Conservation (phyloP, 2,888 invertebrate genomes). For the Tryphoninae sp. region DNA sequence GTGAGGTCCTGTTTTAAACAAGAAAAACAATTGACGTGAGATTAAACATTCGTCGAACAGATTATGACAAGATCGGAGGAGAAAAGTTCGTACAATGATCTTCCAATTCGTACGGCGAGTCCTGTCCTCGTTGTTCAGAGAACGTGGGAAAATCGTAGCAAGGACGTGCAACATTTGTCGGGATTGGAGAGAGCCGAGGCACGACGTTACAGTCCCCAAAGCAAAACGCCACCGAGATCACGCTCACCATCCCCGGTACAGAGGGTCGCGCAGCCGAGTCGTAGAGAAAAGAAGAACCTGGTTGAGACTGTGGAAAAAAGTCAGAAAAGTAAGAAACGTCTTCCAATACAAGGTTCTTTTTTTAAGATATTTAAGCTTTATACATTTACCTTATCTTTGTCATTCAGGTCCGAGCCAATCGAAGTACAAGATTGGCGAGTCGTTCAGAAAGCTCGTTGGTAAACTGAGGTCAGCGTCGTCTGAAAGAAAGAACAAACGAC, state of each 20-base stretch:
- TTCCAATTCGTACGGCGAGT: conserved; percentile 68
- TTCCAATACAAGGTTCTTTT: not conserved
- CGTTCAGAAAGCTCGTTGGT: conserved; percentile 90
- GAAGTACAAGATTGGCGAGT: conserved; percentile 87
- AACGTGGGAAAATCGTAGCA: conserved; percentile 77
- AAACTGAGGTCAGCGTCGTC: conserved; percentile 90
- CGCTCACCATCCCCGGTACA: conserved; percentile 72
- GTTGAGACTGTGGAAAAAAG: conserved; percentile 60
- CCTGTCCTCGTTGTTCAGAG: conserved; percentile 77
- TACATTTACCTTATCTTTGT: not conserved
- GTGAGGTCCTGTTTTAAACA: not conserved
- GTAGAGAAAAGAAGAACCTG: conserved; percentile 66
- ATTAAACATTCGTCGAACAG: conserved; percentile 43
- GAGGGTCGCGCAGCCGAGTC: conserved; percentile 53
- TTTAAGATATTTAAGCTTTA: not conserved
- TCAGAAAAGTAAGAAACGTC: conserved; percentile 68
- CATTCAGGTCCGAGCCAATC: conserved; percentile 71
- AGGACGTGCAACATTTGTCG: conserved; percentile 67
- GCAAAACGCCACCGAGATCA: conserved; percentile 66
- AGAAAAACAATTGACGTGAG: not conserved
- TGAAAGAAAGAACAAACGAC: conserved; percentile 85
- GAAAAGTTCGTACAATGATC: conserved; percentile 67
- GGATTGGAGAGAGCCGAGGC: conserved; percentile 54
- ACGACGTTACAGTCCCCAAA: conserved; percentile 65
- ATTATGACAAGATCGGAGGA: conserved; percentile 70